phyloP scores from a whole-genome alignment of 1,140 invertebrate genomes.

The Sarcophaga bullata region DNA sequence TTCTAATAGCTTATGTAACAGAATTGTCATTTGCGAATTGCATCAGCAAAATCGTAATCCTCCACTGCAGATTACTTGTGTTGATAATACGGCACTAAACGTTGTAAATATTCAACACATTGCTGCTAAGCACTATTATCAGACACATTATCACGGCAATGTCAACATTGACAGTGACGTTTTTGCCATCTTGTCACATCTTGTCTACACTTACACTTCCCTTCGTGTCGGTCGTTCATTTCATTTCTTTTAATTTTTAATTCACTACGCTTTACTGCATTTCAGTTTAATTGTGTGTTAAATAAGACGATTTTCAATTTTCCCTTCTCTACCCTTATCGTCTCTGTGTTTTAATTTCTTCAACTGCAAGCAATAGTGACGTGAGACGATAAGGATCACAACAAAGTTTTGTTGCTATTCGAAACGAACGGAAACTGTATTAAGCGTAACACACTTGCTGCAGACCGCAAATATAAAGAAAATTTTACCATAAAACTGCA shows the following conservation, averaged over 20 bases:
- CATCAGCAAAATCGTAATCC: no score
- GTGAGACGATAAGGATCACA: not conserved
- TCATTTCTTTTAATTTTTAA: not conserved
- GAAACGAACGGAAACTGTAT: constrained; percentile 8
- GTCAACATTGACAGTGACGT: not conserved
- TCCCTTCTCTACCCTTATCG: no score
- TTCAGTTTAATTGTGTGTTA: constrained; percentile 13
- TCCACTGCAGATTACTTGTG: no score
- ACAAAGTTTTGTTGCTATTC: not conserved
- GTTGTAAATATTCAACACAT: no score
- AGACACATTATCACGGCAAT: not conserved
- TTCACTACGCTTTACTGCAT: not conserved
- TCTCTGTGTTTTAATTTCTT: no score
- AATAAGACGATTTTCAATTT: not conserved
- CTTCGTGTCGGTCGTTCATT: not conserved
- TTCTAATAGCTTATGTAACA: no score
- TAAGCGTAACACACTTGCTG: not conserved
- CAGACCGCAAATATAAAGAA: not conserved
- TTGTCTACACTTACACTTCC: not conserved
- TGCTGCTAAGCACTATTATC: not conserved
- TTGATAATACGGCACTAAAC: no score
- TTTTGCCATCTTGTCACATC: no score
- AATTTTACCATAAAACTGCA: not conserved
- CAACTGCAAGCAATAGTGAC: no score
- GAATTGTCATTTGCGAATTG: no score